Percentiles rank a stretch among this genome's conserved stretches.
phyloP scores from a whole-genome alignment of 2,888 invertebrate genomes.

The Cephonodes hylas region DNA sequence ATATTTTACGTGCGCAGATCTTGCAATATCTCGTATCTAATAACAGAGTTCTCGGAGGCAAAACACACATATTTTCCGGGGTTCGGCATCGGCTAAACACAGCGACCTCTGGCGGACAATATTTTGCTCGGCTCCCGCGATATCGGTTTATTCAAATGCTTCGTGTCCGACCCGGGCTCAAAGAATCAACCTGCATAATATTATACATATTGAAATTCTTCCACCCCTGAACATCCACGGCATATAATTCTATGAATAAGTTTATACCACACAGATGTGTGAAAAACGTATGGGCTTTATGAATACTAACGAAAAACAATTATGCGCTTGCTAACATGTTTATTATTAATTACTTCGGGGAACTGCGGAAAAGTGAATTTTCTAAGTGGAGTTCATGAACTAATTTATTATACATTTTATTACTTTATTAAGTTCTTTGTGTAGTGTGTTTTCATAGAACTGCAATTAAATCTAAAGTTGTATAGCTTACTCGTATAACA shows the following conservation, averaged over 20 bases:
- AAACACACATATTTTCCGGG: slow-evolving; percentile 66
- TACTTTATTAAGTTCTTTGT: too few species aligned
- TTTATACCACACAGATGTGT: slow-evolving; percentile 51
- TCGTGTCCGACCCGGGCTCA: slow-evolving; percentile 73
- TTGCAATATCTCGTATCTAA: slow-evolving; percentile 57
- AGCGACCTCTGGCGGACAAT: slow-evolving; percentile 73
- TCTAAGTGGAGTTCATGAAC: background rate
- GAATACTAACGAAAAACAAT: slow-evolving; percentile 25
- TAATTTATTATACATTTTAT: background rate
- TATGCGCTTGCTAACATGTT: background rate
- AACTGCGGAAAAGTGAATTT: background rate
- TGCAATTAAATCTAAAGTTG: too few species aligned
- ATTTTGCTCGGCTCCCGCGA: slow-evolving; percentile 70
- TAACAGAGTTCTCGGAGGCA: slow-evolving; percentile 56
- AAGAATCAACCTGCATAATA: slow-evolving; percentile 79
- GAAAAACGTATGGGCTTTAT: slow-evolving; percentile 29
- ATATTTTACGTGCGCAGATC: slow-evolving; percentile 6
- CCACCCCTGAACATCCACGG: slow-evolving; percentile 61
- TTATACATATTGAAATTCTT: slow-evolving; percentile 80
- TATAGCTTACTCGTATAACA: too few species aligned
- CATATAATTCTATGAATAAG: slow-evolving; percentile 75
- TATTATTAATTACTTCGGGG: background rate
- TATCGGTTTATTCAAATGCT: slow-evolving; percentile 80
- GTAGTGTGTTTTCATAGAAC: too few species aligned
- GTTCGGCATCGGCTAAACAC: slow-evolving; percentile 51